These are phyloP conservation scores for Cacatua alba DNA, from an alignment of 2,113 vertebrate species.

Conservation along the genomic window DNA sequence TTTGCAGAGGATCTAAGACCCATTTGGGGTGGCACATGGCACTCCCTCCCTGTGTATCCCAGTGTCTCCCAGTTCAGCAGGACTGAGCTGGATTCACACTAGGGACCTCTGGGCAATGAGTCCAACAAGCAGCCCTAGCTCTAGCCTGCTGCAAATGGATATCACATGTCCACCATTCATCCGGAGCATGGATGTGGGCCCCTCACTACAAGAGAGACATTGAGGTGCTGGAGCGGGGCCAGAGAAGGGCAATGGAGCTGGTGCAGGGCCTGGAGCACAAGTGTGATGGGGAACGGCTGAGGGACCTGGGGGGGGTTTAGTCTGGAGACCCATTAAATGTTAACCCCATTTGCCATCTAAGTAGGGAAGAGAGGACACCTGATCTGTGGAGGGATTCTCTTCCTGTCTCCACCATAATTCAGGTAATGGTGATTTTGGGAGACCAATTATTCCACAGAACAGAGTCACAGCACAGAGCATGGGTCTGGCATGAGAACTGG, in stretches of 20 bases:
- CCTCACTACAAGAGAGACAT: neutral
- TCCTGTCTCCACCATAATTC: neutral
- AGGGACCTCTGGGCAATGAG: neutral
- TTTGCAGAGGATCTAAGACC: neutral
- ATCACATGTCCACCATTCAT: rapidly evolving
- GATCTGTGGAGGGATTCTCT: neutral
- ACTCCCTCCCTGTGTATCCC: neutral
- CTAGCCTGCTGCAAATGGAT: neutral
- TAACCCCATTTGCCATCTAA: neutral
- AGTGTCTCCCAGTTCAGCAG: neutral
- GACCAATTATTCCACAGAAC: neutral
- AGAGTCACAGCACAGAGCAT: neutral
- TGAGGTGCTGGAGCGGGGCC: neutral
- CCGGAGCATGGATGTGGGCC: neutral
- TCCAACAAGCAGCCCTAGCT: neutral
- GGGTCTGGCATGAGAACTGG: neutral
- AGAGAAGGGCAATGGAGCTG: neutral
- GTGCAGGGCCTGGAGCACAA: neutral
- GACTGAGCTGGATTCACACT: neutral
- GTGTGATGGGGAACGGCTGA: neutral
- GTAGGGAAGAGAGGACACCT: neutral
- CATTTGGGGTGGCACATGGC: neutral
- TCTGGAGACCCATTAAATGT: neutral
- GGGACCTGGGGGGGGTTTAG: neutral
- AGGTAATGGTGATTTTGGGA: neutral